A percentile compares a stretch with the other conserved stretches of the same genome.
These are phyloP conservation scores for Emydoidea blandingii DNA, from an alignment of 2,797 vertebrate genomes.

Conservation along the genomic window DNA sequence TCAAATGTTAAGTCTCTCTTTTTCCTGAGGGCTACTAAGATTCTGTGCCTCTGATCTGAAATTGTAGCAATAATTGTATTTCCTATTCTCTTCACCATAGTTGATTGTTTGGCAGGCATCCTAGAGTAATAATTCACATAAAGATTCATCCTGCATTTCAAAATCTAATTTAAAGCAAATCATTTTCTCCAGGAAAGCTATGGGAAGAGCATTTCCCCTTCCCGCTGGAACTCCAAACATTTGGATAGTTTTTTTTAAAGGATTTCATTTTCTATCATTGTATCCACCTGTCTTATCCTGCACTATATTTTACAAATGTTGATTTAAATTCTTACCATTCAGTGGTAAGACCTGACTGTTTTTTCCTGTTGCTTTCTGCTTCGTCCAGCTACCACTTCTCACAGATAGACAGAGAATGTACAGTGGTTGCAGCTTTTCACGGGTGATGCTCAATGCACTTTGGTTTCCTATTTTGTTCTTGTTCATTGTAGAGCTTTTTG, in stretches of 20 bases:
- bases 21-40: conserved; percentile 61
- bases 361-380: background rate
- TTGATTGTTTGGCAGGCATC: conserved; percentile 68
- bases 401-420: background rate
- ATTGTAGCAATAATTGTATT: conserved; percentile 70
- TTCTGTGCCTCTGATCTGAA: conserved; percentile 63
- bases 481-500: conserved; percentile 41
- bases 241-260: conserved; percentile 35
- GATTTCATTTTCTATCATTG: background rate
- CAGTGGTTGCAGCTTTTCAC: background rate
- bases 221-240: conserved; percentile 53
- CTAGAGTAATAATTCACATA: conserved; percentile 63
- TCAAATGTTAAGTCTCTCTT: conserved; percentile 37
- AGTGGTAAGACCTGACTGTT: conserved; percentile 23
- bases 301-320: conserved; percentile 48
- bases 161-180: conserved; percentile 68
- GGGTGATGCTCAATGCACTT: conserved; percentile 25
- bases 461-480: background rate
- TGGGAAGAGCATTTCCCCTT: conserved; percentile 54
- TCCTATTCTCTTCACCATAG: conserved; percentile 59
- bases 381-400: background rate
- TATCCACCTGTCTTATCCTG: conserved; percentile 47
- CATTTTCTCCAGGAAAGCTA: conserved; percentile 65
- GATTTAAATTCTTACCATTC: conserved; percentile 60
- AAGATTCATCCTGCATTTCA: conserved; percentile 64